Base-by-base conservation (phyloP, 2,113 vertebrate genomes). In the Seriola aureovittata region DNA sequence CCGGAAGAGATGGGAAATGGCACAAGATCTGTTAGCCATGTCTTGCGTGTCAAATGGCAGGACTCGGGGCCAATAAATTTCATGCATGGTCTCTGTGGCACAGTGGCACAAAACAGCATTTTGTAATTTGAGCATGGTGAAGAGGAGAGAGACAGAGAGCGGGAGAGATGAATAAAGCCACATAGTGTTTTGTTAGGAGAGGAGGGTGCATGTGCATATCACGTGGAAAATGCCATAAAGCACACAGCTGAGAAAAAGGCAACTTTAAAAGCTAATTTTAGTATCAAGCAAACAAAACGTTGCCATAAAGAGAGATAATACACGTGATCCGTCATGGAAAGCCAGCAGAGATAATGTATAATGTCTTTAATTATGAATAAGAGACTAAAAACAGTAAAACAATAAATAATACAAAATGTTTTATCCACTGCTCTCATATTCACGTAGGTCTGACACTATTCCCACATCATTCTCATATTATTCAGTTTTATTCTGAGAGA, bases 341-440 rank as follows among this genome's bases (percentile, higher is more conserved):
- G 83, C 91, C 82, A 88, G 72, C 71, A 69, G 36, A 86, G n/a
- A 34, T 78, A 71, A 82, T 78, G 58, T 86, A 82, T 73, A 64
- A 77, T 48, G 63, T 63, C 10, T n/a, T 91, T 48, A 90, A 92
- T 93, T 80, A 92, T 92, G 78, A 85, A 93, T 80, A 71, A 11
- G 60, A 34, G 34, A 57, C n/a, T 75, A 64, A 91, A 85, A 82
- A 78, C 57, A 71, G 63, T 44, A 72, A 84, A 86, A 82, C 16
- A 21, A 85, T 91, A 66, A 93, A 93, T 93, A 91, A 93, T 89
- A 71, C 62, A 94, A 85, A 67, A 62, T 55, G 69, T 65, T 74
- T 70, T 60, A 84, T 82, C 66, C 68, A 17, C 76, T 66, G 59
- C 67, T 77, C 19, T 71, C 50, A 52, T 48, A 59, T 73, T 85